These are phyloP conservation scores for Drosophila demipolita DNA, from an alignment of 2,888 invertebrate species.

Conservation along the genomic window DNA sequence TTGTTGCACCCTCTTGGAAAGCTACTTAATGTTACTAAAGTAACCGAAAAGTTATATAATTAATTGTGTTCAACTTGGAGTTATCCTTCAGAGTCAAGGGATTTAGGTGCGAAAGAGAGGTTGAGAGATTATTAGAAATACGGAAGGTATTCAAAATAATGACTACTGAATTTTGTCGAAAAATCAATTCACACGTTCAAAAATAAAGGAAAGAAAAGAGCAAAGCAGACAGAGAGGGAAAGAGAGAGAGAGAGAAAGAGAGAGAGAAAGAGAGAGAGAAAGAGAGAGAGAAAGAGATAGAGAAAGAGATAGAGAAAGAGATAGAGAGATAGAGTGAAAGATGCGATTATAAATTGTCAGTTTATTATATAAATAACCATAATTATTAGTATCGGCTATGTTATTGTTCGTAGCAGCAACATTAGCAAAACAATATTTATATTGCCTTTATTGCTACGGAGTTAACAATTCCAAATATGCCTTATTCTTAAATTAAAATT, in stretches of 20 bases:
- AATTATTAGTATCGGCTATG: background rate
- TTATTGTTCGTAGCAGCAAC: background rate
- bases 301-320: background rate
- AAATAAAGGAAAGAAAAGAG: too few relatives aligned
- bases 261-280: background rate
- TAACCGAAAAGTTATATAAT: background rate
- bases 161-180: too few relatives aligned
- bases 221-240: background rate
- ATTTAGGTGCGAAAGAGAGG: background rate
- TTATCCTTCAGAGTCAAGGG: background rate
- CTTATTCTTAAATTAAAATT: background rate
- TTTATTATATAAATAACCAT: too few relatives aligned
- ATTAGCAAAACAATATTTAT: background rate
- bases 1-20: background rate
- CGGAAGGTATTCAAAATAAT: background rate
- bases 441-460: background rate
- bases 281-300: background rate
- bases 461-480: background rate
- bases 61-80: background rate
- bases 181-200: too few relatives aligned
- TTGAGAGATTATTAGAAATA: background rate
- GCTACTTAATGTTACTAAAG: background rate
- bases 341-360: fast-evolving
- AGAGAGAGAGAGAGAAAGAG: background rate
- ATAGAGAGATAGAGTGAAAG: background rate